Percentiles rank a stretch among this genome's conserved stretches.
Conservation (phyloP, 2,797 vertebrate genomes). For the Eospalax fontanierii region DNA sequence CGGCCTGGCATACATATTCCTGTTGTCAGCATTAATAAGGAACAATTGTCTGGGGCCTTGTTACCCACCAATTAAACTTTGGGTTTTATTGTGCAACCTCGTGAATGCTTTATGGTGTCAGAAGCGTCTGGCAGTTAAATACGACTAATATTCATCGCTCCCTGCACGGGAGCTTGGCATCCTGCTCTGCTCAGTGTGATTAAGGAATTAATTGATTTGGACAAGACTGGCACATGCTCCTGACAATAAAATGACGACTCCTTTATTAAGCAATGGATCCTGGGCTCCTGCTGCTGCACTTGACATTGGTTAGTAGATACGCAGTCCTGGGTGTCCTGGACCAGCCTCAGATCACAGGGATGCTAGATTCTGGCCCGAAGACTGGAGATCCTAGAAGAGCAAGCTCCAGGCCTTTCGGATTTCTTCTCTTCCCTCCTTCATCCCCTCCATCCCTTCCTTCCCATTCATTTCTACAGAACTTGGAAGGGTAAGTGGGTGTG, state of each 20-base stretch:
- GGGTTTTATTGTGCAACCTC: constrained; percentile 86
- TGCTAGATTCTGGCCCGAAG: not conserved
- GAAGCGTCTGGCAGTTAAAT: constrained; percentile 87
- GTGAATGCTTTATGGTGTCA: constrained; percentile 85
- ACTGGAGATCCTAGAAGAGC: not conserved
- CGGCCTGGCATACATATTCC: not conserved
- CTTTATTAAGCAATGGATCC: constrained; percentile 35
- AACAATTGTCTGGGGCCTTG: constrained; percentile 82
- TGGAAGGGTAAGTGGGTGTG: no score
- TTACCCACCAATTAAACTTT: constrained; percentile 86
- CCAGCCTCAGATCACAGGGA: not conserved
- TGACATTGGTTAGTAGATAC: not conserved
- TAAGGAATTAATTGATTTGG: constrained; percentile 89
- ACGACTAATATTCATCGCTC: constrained; percentile 89
- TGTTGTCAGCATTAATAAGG: constrained; percentile 85
- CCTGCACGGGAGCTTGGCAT: constrained; percentile 80
- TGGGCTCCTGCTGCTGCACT: not conserved
- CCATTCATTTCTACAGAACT: not conserved
- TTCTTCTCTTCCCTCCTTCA: accelerated
- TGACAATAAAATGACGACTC: constrained; percentile 78
- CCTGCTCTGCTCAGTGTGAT: constrained; percentile 85
- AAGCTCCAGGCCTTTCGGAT: not conserved
- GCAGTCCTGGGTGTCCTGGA: not conserved
- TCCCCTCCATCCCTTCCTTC: not conserved
- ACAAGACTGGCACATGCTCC: constrained; percentile 85